Evolutionary conservation across 2,888 invertebrate species (phyloP), one percentile per base, ranked within the genome.

Genomic region (Chymomyza amoena): DNA sequence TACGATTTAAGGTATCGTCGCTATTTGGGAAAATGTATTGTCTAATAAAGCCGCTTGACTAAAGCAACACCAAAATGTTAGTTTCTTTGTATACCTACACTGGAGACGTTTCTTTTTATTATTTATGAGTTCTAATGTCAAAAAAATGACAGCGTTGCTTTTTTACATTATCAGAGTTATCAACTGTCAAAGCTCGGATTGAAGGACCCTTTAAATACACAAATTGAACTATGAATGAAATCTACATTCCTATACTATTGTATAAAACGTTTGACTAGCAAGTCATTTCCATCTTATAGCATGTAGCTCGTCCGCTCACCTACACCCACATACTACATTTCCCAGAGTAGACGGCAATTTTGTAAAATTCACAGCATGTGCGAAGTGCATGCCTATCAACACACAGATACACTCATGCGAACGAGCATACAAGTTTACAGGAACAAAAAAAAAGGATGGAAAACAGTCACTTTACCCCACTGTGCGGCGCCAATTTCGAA

Each of bases 351-450:
- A 54, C 36, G 20, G 63, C 62, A 56, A 18, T 64, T 64, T 64
- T 56, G 64, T 64, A 54, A 56, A 56, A 64, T 64, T 63, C 52
- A 63, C 52, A 63, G 54, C 63, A 63, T 63, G 63, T 63, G 63
- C 20, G 51, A 63, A 63, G 51, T 63, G 50, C 45, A 51, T 32
- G 32, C 32, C 32, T 32, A 32, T 32, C 50, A 52, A 20, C 50
- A 62, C 28, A 51, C 50, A 20, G 50, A 20, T 51, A 62, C 18
- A 62, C 39, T 6, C 61, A 62, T 25, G 50, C 18, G 50, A 45
- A 62, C 16, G 16, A 10, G n/a, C 15, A 16, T 68, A 36, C 54
- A 59, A 67, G 59, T 59, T 50, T 62, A 25, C 20, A 20, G 25
- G 50, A n/a, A 25, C 6, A 45, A 18, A 45, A 36, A 28, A 25